These are phyloP conservation scores for Seriola dumerili DNA, from an alignment of 2,113 vertebrate species.

Conservation along the genomic window DNA sequence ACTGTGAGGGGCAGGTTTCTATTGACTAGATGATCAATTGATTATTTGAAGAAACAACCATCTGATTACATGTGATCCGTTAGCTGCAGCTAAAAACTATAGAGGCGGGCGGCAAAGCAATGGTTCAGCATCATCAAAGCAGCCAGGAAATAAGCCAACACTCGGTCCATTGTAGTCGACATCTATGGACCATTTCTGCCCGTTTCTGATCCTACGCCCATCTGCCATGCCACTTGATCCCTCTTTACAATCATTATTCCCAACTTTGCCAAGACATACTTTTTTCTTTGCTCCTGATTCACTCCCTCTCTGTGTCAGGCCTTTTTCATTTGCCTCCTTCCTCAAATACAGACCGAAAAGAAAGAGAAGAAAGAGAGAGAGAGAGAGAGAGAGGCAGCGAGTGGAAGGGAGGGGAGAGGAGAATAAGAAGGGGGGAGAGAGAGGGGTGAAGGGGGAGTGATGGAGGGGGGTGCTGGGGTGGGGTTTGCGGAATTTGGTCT, in stretches of 20 bases:
- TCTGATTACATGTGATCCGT: neutral
- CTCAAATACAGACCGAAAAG: constrained; percentile 50
- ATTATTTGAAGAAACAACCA: neutral
- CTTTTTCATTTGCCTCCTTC: constrained; percentile 38
- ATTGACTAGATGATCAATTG: neutral
- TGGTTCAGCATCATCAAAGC: constrained; percentile 20
- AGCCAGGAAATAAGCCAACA: constrained; percentile 7
- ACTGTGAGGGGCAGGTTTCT: too few relatives aligned
- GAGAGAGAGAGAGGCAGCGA: constrained; percentile 7
- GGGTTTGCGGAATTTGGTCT: constrained; percentile 81
- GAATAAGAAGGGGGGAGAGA: constrained; percentile 33
- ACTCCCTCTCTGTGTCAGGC: constrained; percentile 4
- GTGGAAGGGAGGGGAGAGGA: constrained; percentile 19
- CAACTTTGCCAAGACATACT: constrained; percentile 16
- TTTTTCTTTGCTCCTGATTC: constrained; percentile 15
- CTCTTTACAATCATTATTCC: constrained; percentile 42
- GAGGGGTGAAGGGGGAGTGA: constrained; percentile 5
- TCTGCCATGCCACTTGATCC: constrained; percentile 39
- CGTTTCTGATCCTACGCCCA: constrained; percentile 18
- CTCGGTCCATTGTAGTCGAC: constrained; percentile 30
- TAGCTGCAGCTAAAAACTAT: neutral
- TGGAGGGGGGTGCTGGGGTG: constrained; percentile 44
- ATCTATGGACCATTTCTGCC: constrained; percentile 4
- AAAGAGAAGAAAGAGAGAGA: constrained; percentile 22
- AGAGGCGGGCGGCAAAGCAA: neutral